A percentile compares a stretch with the other conserved stretches of the same genome.
Conservation (phyloP, 2,888 invertebrate genomes). For the Germaria angustata region DNA sequence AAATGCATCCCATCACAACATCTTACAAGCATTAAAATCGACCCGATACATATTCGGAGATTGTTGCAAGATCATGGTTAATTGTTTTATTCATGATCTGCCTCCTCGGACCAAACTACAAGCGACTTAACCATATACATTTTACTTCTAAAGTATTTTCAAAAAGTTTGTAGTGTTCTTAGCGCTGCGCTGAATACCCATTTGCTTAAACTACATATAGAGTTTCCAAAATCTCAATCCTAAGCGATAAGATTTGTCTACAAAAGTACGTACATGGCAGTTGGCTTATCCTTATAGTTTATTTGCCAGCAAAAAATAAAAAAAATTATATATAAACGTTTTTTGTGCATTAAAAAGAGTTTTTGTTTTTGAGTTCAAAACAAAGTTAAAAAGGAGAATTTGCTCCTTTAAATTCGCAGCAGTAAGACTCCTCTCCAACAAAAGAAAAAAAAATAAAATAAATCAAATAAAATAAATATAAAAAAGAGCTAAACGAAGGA, state of each 20-base stretch:
- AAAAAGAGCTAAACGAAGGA: slow-evolving; percentile 45
- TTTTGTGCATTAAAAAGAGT: slow-evolving; percentile 13
- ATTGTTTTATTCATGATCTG: too few relatives aligned
- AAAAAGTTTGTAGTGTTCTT: too few relatives aligned
- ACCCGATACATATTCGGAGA: too few relatives aligned
- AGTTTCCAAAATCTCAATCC: slow-evolving; percentile 17
- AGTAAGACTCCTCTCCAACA: neutral
- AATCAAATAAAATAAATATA: too few relatives aligned
- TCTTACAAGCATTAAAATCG: too few relatives aligned
- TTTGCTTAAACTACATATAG: slow-evolving; percentile 1
- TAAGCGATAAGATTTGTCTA: slow-evolving; percentile 47
- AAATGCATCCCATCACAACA: too few relatives aligned
- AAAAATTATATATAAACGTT: slow-evolving; percentile 62
- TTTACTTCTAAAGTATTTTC: too few relatives aligned
- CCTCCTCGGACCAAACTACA: too few relatives aligned
- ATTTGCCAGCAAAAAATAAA: slow-evolving; percentile 63
- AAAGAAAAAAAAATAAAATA: neutral
- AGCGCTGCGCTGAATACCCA: too few relatives aligned
- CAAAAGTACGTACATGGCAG: slow-evolving; percentile 27
- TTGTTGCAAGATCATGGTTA: too few relatives aligned
- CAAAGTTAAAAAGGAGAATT: slow-evolving; percentile 12
- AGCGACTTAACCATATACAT: too few relatives aligned
- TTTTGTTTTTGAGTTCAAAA: slow-evolving; percentile 5
- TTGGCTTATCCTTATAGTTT: slow-evolving; percentile 66
- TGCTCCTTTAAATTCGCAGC: neutral